Percentiles rank a stretch among this genome's conserved stretches.
Conservation (phyloP, 2,888 invertebrate species). For the Ennomos fuscantarius region DNA sequence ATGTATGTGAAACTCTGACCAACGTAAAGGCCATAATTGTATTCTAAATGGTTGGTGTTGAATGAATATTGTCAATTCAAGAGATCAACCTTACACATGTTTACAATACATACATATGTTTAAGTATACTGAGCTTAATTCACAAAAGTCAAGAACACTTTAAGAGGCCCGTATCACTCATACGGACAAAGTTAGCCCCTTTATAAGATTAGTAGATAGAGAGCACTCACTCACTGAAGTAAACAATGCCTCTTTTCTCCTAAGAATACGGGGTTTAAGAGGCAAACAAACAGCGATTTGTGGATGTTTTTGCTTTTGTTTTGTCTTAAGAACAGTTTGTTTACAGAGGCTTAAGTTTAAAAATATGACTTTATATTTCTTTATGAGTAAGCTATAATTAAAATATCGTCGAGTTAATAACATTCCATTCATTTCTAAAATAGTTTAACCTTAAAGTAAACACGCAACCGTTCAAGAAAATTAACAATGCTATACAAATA, state of each 20-base stretch:
- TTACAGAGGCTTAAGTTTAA: slow-evolving; percentile 35
- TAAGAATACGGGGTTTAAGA: slow-evolving; percentile 40
- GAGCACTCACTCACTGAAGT: slow-evolving; percentile 42
- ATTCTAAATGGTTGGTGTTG: too few species aligned
- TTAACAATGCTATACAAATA: too few species aligned
- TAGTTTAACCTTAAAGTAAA: too few species aligned
- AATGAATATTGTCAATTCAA: too few species aligned
- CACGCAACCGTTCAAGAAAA: too few species aligned
- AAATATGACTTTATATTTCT: slow-evolving; percentile 22
- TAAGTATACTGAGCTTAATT: slow-evolving; percentile 39
- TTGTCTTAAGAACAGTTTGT: slow-evolving; percentile 40
- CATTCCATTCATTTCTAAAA: too few species aligned
- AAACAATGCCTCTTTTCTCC: slow-evolving; percentile 44
- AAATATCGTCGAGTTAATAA: too few species aligned
- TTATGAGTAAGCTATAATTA: too few species aligned
- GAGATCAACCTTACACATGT: too few species aligned
- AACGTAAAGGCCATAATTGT: too few species aligned
- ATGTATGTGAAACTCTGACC: too few species aligned
- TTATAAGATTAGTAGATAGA: slow-evolving; percentile 44
- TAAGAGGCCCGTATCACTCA: slow-evolving; percentile 44
- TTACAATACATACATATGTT: slow-evolving; percentile 14
- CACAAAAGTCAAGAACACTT: slow-evolving; percentile 43
- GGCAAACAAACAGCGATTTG: slow-evolving; percentile 44
- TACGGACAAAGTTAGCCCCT: slow-evolving; percentile 43
- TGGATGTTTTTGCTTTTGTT: slow-evolving; percentile 43